These are phyloP conservation scores for Linnaemya tessellans DNA, from an alignment of 2,888 invertebrate genomes.

Conservation along the genomic window DNA sequence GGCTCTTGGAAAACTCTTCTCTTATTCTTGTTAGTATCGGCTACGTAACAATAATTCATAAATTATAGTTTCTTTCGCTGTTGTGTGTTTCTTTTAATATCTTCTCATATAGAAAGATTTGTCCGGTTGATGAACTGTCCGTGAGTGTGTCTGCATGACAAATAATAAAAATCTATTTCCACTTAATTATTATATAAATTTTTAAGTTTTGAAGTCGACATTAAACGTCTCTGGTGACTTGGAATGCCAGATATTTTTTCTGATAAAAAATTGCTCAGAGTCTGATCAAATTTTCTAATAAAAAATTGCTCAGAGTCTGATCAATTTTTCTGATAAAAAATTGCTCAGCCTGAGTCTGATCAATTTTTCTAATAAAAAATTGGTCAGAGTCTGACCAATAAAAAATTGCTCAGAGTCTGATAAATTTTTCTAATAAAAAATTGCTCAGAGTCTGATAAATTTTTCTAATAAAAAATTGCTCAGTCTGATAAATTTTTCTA, in stretches of 20 bases:
- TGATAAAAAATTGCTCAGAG: neutral
- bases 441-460: too few relatives aligned
- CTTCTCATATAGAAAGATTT: slow-evolving; percentile 19
- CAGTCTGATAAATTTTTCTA: neutral
- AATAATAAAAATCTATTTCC: neutral
- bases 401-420: neutral
- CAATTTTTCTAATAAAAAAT: neutral
- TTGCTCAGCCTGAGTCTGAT: neutral
- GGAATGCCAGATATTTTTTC: too few relatives aligned
- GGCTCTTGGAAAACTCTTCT: neutral
- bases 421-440: too few relatives aligned
- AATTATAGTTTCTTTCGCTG: slow-evolving; percentile 26
- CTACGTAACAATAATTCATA: slow-evolving; percentile 53
- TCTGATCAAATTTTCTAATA: neutral
- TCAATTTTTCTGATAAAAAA: neutral
- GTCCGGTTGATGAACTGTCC: slow-evolving; percentile 59
- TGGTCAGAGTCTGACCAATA: neutral
- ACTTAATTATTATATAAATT: too few relatives aligned
- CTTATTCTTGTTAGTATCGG: slow-evolving; percentile 16
- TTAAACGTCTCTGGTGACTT: too few relatives aligned
- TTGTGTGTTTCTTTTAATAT: slow-evolving; percentile 14
- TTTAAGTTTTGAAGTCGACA: too few relatives aligned
- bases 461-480: neutral
- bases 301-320: neutral
- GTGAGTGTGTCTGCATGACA: neutral